phyloP scores from a whole-genome alignment of 2,113 vertebrate genomes.

The Myrmophylax atrothorax region DNA sequence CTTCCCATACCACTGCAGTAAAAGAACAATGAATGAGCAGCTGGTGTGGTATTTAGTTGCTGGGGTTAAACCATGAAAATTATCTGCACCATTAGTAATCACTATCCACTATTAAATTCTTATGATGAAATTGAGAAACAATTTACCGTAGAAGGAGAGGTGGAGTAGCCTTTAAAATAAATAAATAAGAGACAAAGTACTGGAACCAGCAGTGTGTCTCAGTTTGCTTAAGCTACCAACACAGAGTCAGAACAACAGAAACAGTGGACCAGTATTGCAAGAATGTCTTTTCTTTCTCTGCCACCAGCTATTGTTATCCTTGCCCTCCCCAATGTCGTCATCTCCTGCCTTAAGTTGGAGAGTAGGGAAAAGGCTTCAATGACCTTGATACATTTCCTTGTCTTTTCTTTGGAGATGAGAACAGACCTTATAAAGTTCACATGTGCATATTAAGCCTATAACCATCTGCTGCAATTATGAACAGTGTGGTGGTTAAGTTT shows the following conservation, averaged over 20 bases:
- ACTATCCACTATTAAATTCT: background rate
- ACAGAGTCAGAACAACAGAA: background rate
- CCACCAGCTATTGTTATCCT: background rate
- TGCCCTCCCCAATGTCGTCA: too few species aligned
- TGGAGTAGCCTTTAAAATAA: background rate
- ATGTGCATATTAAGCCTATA: slow-evolving; percentile 22
- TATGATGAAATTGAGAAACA: background rate
- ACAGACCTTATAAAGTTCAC: slow-evolving; percentile 17
- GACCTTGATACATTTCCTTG: slow-evolving; percentile 19
- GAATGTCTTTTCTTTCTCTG: background rate
- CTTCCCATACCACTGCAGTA: background rate
- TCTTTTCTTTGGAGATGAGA: background rate
- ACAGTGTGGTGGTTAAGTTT: background rate
- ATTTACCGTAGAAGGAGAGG: background rate
- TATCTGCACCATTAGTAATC: background rate
- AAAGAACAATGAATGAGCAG: background rate
- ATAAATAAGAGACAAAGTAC: background rate
- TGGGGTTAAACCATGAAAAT: background rate
- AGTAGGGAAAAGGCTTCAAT: background rate
- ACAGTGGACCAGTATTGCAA: background rate
- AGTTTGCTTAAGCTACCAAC: background rate
- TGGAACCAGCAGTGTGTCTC: background rate
- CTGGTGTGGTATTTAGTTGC: background rate
- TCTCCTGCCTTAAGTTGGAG: background rate
- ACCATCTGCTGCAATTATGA: slow-evolving; percentile 61